Conservation (phyloP, 1,140 invertebrate species). For the Holcopasites calliopsidis region DNA sequence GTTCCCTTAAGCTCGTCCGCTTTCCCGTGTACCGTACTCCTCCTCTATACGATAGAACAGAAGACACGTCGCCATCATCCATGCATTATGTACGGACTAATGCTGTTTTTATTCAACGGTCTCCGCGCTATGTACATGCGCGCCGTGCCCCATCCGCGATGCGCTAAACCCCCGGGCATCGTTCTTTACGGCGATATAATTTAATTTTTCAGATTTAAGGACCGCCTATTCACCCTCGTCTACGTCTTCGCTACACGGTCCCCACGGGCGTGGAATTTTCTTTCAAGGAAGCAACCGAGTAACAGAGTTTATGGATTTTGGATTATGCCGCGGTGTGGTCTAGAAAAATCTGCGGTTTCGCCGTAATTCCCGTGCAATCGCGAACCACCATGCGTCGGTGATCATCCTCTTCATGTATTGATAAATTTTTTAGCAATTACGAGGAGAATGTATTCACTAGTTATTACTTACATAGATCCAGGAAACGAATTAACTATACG, state of each 20-base stretch:
- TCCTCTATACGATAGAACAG: constrained; percentile 31
- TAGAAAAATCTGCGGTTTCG: not conserved
- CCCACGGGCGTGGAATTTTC: constrained; percentile 49
- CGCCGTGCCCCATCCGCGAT: constrained; percentile 57
- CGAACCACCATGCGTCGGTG: not conserved
- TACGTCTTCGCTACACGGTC: constrained; percentile 51
- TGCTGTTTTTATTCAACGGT: constrained; percentile 77
- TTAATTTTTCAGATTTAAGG: constrained; percentile 79
- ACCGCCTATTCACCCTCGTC: constrained; percentile 64
- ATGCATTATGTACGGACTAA: constrained; percentile 78
- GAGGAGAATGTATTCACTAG: no score
- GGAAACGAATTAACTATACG: no score
- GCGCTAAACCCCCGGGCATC: constrained; percentile 69
- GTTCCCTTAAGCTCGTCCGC: constrained; percentile 57
- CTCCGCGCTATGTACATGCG: constrained; percentile 48
- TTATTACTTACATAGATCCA: no score
- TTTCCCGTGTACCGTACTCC: constrained; percentile 36
- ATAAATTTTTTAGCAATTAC: no score
- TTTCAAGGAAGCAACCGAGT: constrained; percentile 22
- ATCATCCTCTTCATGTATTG: no score
- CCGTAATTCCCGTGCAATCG: no score
- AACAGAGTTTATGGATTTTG: constrained; percentile 53
- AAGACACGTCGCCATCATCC: constrained; percentile 67
- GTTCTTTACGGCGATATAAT: constrained; percentile 77
- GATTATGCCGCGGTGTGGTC: constrained; percentile 30